Conservation (phyloP, 1,140 invertebrate species). For the Drosophila melanica region DNA sequence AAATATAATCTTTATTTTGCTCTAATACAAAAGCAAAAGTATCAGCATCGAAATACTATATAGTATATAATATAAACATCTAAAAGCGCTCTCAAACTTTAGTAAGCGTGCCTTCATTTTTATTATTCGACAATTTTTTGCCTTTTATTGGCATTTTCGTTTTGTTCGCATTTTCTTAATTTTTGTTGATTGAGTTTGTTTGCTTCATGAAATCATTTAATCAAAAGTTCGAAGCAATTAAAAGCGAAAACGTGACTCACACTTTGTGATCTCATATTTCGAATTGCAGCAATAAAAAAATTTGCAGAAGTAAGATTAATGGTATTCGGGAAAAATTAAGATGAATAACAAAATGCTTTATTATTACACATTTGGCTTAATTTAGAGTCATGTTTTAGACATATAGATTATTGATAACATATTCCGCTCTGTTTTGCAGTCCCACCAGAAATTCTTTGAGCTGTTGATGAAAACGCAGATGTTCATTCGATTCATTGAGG, state of each 20-base stretch:
- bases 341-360: not conserved
- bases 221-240: not conserved
- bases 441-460: conserved; percentile 95
- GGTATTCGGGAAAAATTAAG: not conserved
- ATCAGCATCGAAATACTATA: no score
- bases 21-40: no score
- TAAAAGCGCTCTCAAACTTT: not conserved
- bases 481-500: conserved; percentile 99
- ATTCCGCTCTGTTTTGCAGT: conserved; percentile 85
- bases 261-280: conserved; percentile 6
- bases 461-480: conserved; percentile 97
- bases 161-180: not conserved
- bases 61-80: no score
- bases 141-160: conserved; percentile 2
- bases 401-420: not conserved
- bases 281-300: not conserved
- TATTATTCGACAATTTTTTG: not conserved
- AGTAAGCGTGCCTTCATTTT: not conserved
- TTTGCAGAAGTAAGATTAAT: not conserved
- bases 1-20: no score
- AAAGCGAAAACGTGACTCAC: not conserved
- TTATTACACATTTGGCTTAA: not conserved
- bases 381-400: no score
- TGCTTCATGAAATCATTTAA: conserved; percentile 20
- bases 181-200: conserved; percentile 14